A percentile compares a stretch with the other conserved stretches of the same genome.
phyloP scores from a whole-genome alignment of 2,797 vertebrate species.

The Melanotaenia boesemani region DNA sequence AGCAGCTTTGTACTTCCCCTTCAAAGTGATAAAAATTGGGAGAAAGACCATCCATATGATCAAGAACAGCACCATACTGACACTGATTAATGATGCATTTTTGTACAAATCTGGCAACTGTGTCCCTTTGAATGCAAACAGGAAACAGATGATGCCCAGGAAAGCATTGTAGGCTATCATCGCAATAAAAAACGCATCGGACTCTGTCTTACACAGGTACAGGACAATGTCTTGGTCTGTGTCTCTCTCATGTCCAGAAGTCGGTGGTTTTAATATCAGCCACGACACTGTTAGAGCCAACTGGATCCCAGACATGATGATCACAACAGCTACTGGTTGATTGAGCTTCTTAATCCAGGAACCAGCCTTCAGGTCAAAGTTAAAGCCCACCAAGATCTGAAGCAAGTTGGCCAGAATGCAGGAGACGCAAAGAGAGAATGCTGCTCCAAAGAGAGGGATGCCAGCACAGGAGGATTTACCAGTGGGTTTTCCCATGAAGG shows the following conservation, averaged over 20 bases:
- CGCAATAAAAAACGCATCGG: slow-evolving; percentile 1
- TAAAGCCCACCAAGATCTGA: slow-evolving; percentile 75
- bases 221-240: slow-evolving; percentile 5
- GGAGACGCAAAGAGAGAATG: slow-evolving; percentile 73
- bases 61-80: slow-evolving; percentile 77
- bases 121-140: slow-evolving; percentile 70
- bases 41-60: slow-evolving; percentile 76
- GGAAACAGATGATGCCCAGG: slow-evolving; percentile 63
- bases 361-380: slow-evolving; percentile 37
- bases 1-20: slow-evolving; percentile 42
- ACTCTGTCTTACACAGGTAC: slow-evolving; percentile 43
- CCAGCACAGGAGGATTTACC: slow-evolving; percentile 30
- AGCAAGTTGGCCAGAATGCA: slow-evolving; percentile 78
- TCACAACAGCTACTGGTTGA: slow-evolving; percentile 54
- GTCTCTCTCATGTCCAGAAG: fast-evolving
- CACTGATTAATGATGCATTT: slow-evolving; percentile 61
- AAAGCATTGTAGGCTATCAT: slow-evolving; percentile 62
- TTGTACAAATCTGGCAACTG: slow-evolving; percentile 76
- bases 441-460: slow-evolving; percentile 68
- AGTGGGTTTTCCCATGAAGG: slow-evolving; percentile 56
- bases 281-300: slow-evolving; percentile 56
- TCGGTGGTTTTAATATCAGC: slow-evolving; percentile 18
- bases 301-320: slow-evolving; percentile 59
- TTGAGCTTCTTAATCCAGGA: slow-evolving; percentile 60
- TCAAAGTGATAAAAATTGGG: slow-evolving; percentile 56